Percentiles rank a stretch among this genome's conserved stretches.
Evolutionary conservation across 2,113 vertebrate genomes (phyloP).

Genomic region (Spea bombifrons): DNA sequence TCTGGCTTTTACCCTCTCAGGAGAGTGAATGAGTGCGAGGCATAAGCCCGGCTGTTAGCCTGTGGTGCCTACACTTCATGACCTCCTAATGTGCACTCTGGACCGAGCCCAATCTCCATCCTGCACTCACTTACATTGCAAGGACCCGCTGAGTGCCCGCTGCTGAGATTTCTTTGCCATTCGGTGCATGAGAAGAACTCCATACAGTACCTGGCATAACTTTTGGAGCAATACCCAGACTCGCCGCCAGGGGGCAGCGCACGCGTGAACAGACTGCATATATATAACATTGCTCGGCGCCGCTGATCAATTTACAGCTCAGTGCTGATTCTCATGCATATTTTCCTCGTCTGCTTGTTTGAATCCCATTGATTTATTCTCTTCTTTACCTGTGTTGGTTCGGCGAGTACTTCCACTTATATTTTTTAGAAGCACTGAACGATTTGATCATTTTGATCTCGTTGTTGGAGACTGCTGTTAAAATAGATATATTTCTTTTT

Average conservation of each 20-base stretch:
- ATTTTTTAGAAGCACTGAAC: background rate
- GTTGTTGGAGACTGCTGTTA: background rate
- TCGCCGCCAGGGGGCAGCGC: slow-evolving; percentile 19
- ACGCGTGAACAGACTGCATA: background rate
- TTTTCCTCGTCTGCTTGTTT: slow-evolving; percentile 2
- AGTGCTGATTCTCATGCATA: slow-evolving; percentile 19
- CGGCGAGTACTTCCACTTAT: background rate
- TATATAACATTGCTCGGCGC: background rate
- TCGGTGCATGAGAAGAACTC: background rate
- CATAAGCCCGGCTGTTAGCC: background rate
- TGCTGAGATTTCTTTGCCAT: background rate
- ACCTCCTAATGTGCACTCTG: background rate
- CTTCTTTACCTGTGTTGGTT: background rate
- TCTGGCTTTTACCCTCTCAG: slow-evolving; percentile 53
- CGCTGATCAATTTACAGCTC: slow-evolving; percentile 16
- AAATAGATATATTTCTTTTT: background rate
- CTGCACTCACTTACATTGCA: background rate
- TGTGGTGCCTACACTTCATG: background rate
- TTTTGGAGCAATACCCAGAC: background rate
- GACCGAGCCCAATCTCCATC: background rate
- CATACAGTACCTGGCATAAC: slow-evolving; percentile 5
- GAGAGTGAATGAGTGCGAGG: slow-evolving; percentile 30
- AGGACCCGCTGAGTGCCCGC: slow-evolving; percentile 52
- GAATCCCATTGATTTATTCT: slow-evolving; percentile 14
- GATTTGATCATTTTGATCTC: background rate